Base-by-base conservation (phyloP, 2,888 invertebrate species). In the Protodeltote pygarga region DNA sequence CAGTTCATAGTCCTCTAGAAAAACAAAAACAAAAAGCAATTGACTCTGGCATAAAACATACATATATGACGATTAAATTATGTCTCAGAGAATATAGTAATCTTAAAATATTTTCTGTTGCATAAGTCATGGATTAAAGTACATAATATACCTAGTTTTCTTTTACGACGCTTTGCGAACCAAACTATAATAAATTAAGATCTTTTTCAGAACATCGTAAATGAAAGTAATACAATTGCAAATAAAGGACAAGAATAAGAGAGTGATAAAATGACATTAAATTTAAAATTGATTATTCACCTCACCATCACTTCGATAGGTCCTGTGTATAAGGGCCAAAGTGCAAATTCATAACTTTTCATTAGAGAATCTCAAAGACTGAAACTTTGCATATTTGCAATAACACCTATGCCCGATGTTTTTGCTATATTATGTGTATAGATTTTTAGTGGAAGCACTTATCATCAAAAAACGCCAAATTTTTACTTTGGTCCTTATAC, bases 1-100 rank as follows among this genome's bases (percentile, higher is more conserved):
- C 46, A 46, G 62, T 72, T 66, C 57, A 68, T 55, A 60, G 66
- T 71, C 70, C 71, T 49, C 53, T 65, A 67, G 63, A 63, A 62
- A 63, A 63, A 14, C 57, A 49, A 57, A 57, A 67, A 60, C 52
- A 61, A 65, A 59, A 63, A 55, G 50, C 40, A 46, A 57, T 42
- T 42, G 57, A 60, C 59, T 63, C 62, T 51, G 53, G 55, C 53
- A 48, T 52, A 13, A 44, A 44, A 40, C 31, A 59, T 28, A 45
- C 13, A 61, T 44, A 54, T 13, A 44, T 29, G 37, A 44, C 33
- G 14, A n/a, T 38, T 15, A 19, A 31, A 40, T 29, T 33, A 34
- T 34, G 27, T 39, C 41, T 34, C 48, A 55, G 23, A 44, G 33
- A 41, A 40, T 24, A 54, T 32, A 29, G 24, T 50, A 32, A 66